phyloP scores from a whole-genome alignment of 2,113 vertebrate genomes.

The Ramphastos sulfuratus region DNA sequence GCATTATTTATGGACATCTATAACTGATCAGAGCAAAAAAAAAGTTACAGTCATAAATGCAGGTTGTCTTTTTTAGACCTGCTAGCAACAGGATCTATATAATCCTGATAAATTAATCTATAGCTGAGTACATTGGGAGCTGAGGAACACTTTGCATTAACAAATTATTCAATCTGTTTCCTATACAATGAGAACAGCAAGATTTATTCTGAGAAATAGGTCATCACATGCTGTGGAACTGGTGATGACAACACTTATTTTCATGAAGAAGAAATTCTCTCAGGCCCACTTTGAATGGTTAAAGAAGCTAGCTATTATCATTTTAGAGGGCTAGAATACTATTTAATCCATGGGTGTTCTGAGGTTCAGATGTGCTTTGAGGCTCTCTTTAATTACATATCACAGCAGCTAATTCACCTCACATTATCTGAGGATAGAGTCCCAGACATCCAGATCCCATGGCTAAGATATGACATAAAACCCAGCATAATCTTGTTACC shows the following conservation, averaged over 20 bases:
- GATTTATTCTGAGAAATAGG: neutral
- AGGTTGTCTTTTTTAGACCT: neutral
- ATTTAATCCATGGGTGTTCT: neutral
- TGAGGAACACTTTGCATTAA: neutral
- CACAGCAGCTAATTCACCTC: neutral
- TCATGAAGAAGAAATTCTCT: neutral
- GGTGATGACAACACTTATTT: neutral
- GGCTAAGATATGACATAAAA: neutral
- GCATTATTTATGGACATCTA: neutral
- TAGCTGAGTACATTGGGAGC: neutral
- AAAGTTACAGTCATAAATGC: neutral
- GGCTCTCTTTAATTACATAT: neutral
- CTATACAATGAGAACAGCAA: neutral
- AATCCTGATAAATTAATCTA: neutral
- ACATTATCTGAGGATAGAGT: neutral
- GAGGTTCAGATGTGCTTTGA: neutral
- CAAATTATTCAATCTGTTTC: neutral
- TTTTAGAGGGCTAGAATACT: neutral
- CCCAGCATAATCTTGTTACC: neutral
- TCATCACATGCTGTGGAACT: neutral
- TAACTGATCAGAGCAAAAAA: neutral
- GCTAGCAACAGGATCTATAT: neutral
- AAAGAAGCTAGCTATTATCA: neutral
- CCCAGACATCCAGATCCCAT: neutral
- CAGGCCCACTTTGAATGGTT: neutral